Base-by-base conservation (phyloP, 2,113 vertebrate genomes). In the Speoplatyrhinus poulsoni region DNA sequence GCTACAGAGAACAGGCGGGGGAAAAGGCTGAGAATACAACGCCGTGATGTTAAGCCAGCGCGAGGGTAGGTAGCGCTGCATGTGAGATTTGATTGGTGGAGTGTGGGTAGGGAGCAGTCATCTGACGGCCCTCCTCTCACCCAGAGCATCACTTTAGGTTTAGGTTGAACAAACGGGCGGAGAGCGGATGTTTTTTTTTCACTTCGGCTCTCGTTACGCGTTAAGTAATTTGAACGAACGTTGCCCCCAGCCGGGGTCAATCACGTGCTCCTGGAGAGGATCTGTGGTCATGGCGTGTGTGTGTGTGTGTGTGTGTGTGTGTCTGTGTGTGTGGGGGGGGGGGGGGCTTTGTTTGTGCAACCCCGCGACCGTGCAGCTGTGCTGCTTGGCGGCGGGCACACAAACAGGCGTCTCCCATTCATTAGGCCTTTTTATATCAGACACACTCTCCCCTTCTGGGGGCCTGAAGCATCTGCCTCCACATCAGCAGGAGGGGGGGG, bases 381-480 rank as follows among this genome's bases (percentile, higher is more conserved):
- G 76, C 62, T 78, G 77, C 80, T 90, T 90, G 89, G 90, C 87
- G 75, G 69, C 77, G 52, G 76, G 73, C 67, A 81, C 88, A 83
- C 82, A 89, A 89, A 89, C 88, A 89, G 87, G 88, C 86, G 74
- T 84, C 78, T 76, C 77, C 86, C 82, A 88, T 91, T 91, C 87
- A 91, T 93, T 90, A 91, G 80, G 74, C 82, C 79, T 83, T 88
- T 90, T 90, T 85, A 89, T 85, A 87, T 87, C 85, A 82, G 83
- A 82, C 82, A 86, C 79, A 59, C 84, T 80, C 79, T 80, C 77
- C 58, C 67, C 82, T 88, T 86, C 89, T 84, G 73, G 82, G 82
- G 87, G 76, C 82, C 73, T 64, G n/a, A 60, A 88, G 89, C 89
- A 90, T 91, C 90, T 92, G 90, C 90, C 79, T 89, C 73, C 82